A percentile compares a stretch with the other conserved stretches of the same genome.
These are phyloP conservation scores for Calliopum simillimum DNA, from an alignment of 2,888 invertebrate genomes.

Conservation along the genomic window DNA sequence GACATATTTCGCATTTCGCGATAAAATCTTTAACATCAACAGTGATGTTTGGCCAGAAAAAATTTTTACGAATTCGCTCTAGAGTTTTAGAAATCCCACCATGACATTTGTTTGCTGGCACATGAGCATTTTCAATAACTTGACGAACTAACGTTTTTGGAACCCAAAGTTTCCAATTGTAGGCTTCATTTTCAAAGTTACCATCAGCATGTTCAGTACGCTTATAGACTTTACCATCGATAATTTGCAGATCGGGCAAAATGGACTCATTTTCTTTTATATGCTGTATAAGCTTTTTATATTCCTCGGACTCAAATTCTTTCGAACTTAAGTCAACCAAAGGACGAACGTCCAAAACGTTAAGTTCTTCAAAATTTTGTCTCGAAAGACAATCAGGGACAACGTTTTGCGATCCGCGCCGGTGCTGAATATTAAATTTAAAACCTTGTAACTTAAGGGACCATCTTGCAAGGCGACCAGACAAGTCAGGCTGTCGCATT, in stretches of 20 bases:
- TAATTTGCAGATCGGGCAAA: constrained; percentile 25
- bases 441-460: background rate
- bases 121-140: constrained; percentile 28
- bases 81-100: constrained; percentile 33
- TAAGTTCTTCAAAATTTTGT: background rate
- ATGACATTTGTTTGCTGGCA: constrained; percentile 28
- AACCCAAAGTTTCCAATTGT: constrained; percentile 36
- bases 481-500: constrained; percentile 13
- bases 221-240: constrained; percentile 24
- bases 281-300: background rate
- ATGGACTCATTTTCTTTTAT: background rate
- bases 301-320: constrained; percentile 17
- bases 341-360: background rate
- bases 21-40: constrained; percentile 29
- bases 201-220: constrained; percentile 14
- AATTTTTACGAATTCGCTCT: constrained; percentile 26
- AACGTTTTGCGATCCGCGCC: background rate
- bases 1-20: constrained; percentile 14
- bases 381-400: constrained; percentile 9
- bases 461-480: background rate
- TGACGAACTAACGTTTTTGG: constrained; percentile 21
- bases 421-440: constrained; percentile 2
- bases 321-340: background rate
- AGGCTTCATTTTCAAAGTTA: background rate
- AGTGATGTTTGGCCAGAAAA: too few relatives aligned